Conservation (phyloP, 2,888 invertebrate genomes). For the Hoplodrina ambigua region DNA sequence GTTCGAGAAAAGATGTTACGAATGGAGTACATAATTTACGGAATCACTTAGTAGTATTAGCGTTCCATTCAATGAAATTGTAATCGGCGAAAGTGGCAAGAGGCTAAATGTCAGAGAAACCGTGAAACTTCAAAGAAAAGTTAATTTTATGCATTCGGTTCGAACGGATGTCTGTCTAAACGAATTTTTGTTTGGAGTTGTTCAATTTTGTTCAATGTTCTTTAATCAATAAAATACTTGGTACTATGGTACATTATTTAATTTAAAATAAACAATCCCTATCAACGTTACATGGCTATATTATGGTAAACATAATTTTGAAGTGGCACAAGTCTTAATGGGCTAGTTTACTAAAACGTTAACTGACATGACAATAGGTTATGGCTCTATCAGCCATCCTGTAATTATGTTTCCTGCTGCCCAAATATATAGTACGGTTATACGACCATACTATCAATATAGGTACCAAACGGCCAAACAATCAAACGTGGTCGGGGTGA, state of each 20-base stretch:
- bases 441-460: slow-evolving; percentile 9
- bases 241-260: too few relatives aligned
- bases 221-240: not conserved
- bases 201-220: not conserved
- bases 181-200: not conserved
- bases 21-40: slow-evolving; percentile 40
- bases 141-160: slow-evolving; percentile 33
- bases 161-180: slow-evolving; percentile 28
- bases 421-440: slow-evolving; percentile 24
- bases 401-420: slow-evolving; percentile 14
- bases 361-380: not conserved
- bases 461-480: slow-evolving; percentile 43
- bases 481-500: slow-evolving; percentile 57
- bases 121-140: slow-evolving; percentile 40
- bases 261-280: too few relatives aligned
- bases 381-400: slow-evolving; percentile 2
- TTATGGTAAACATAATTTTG: not conserved
- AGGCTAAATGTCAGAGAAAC: slow-evolving; percentile 57
- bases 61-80: slow-evolving; percentile 65
- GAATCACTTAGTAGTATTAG: slow-evolving; percentile 40
- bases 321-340: not conserved
- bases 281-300: too few relatives aligned
- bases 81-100: slow-evolving; percentile 66
- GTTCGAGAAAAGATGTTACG: slow-evolving; percentile 60
- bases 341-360: slow-evolving; percentile 1